A percentile compares a stretch with the other conserved stretches of the same genome.
These are phyloP conservation scores for Scatophagus argus DNA, from an alignment of 2,113 vertebrate genomes.

Conservation along the genomic window DNA sequence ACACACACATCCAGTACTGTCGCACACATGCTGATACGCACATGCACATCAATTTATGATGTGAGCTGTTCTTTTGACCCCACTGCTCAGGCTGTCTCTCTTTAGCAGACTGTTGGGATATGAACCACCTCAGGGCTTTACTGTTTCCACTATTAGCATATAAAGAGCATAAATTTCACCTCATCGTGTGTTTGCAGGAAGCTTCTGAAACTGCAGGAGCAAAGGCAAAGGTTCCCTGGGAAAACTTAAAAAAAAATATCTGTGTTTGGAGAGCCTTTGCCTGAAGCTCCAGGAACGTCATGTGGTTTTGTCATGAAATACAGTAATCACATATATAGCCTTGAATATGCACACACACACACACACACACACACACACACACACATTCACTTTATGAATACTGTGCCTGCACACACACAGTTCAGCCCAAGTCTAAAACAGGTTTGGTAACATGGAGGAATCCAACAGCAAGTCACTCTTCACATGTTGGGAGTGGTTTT, in stretches of 20 bases:
- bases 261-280: slow-evolving; percentile 25
- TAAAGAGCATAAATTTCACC: slow-evolving; percentile 63
- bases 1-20: slow-evolving; percentile 24
- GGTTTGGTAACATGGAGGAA: not conserved
- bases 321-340: not conserved
- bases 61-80: slow-evolving; percentile 62
- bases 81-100: slow-evolving; percentile 59
- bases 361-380: not conserved
- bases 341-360: not conserved
- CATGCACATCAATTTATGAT: slow-evolving; percentile 32
- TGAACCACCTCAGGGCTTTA: slow-evolving; percentile 62
- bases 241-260: slow-evolving; percentile 24
- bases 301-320: slow-evolving; percentile 27
- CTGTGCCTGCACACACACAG: not conserved
- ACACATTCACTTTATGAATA: not conserved
- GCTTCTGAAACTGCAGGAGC: slow-evolving; percentile 43
- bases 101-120: slow-evolving; percentile 56
- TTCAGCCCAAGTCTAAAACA: slow-evolving; percentile 4
- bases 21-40: not conserved
- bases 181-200: slow-evolving; percentile 43
- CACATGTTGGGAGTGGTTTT: not conserved
- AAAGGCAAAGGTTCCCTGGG: slow-evolving; percentile 43
- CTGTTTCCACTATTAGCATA: slow-evolving; percentile 67
- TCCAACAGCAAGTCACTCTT: not conserved
- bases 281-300: slow-evolving; percentile 34